Percentiles rank a stretch among this genome's conserved stretches.
These are phyloP conservation scores for Siniperca scherzeri DNA, from an alignment of 2,797 vertebrate genomes.

Conservation along the genomic window DNA sequence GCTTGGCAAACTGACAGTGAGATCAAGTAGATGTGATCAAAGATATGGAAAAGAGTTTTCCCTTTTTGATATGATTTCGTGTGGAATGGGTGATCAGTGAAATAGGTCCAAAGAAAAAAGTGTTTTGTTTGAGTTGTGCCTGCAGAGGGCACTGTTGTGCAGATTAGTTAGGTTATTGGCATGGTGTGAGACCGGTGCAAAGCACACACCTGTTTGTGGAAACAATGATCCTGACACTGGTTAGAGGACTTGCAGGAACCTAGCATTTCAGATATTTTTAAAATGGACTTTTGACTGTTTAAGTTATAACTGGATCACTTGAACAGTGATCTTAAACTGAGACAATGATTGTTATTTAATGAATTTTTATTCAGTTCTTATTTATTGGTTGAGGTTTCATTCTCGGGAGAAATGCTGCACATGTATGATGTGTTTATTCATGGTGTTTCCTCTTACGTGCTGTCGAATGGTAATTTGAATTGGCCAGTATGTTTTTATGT, in stretches of 20 bases:
- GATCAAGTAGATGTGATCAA: conserved; percentile 42
- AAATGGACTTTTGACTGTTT: conserved; percentile 72
- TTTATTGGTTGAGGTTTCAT: conserved; percentile 79
- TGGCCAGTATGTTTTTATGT: conserved; percentile 69
- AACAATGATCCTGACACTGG: conserved; percentile 28
- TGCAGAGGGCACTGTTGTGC: conserved; percentile 51
- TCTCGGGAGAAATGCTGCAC: conserved; percentile 77
- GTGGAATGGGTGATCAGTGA: conserved; percentile 38
- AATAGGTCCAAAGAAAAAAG: conserved; percentile 71
- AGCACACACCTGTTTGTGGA: conserved; percentile 21
- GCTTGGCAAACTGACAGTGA: conserved; percentile 37
- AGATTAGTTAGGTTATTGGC: conserved; percentile 32
- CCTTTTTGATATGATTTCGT: conserved; percentile 50
- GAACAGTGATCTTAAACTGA: conserved; percentile 61
- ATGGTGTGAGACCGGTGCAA: background rate
- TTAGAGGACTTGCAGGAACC: conserved; percentile 49
- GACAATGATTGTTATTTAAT: conserved; percentile 85
- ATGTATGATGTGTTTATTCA: conserved; percentile 70
- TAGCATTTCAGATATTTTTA: conserved; percentile 73
- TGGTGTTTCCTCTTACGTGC: conserved; percentile 73
- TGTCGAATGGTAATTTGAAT: conserved; percentile 65
- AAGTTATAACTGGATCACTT: conserved; percentile 73
- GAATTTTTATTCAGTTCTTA: conserved; percentile 73
- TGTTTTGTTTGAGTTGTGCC: conserved; percentile 38
- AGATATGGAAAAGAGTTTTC: conserved; percentile 48